Evolutionary conservation across 2,888 invertebrate species (phyloP).

Genomic region (Apotomis capreana): DNA sequence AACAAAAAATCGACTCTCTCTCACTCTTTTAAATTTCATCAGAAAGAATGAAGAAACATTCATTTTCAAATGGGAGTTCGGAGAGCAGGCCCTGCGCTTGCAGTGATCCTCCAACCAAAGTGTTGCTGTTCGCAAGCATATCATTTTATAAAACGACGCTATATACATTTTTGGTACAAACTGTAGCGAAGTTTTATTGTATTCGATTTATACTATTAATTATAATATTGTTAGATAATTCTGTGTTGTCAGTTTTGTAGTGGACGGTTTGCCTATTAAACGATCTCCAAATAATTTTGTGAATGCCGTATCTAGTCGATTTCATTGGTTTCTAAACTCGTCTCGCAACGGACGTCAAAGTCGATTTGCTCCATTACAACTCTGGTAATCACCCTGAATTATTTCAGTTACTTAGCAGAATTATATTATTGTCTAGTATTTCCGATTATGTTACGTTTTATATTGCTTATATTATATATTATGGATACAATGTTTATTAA

Average conservation of each 20-base stretch:
- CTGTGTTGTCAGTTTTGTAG: conserved; percentile 69
- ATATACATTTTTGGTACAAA: conserved; percentile 80
- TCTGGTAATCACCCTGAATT: conserved; percentile 70
- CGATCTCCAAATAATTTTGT: conserved; percentile 47
- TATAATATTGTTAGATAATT: conserved; percentile 76
- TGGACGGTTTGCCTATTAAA: conserved; percentile 54
- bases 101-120: conserved; percentile 76
- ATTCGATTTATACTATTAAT: conserved; percentile 68
- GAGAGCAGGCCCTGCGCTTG: conserved; percentile 64
- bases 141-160: conserved; percentile 78
- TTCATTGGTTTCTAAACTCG: conserved; percentile 58
- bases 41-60: conserved; percentile 41
- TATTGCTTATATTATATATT: conserved; percentile 83
- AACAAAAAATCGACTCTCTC: background rate
- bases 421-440: conserved; percentile 82
- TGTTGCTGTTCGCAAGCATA: conserved; percentile 81
- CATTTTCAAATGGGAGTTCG: background rate
- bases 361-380: conserved; percentile 60
- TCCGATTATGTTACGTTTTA: conserved; percentile 83
- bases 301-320: conserved; percentile 70
- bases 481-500: conserved; percentile 82
- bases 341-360: conserved; percentile 49
- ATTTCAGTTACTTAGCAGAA: conserved; percentile 83
- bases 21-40: background rate
- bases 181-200: conserved; percentile 77